Percentiles rank a stretch among this genome's conserved stretches.
Conservation (phyloP, 2,797 vertebrate genomes). For the Pangasius krempfi region DNA sequence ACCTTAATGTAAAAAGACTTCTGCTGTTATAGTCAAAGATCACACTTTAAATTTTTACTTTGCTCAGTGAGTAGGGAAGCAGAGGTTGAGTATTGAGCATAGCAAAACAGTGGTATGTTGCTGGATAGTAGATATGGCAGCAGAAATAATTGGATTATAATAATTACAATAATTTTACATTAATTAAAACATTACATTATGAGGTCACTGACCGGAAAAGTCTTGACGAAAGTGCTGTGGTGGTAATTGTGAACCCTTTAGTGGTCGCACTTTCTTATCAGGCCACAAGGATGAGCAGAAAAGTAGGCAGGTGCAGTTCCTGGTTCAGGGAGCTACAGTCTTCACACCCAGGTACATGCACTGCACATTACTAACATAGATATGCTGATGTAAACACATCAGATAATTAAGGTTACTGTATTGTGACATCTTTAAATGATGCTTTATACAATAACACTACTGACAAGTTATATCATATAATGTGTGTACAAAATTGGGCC, state of each 20-base stretch:
- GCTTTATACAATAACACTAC: not conserved
- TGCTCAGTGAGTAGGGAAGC: not conserved
- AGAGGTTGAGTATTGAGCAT: not conserved
- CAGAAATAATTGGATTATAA: not conserved
- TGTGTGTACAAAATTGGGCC: not conserved
- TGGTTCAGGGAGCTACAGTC: slow-evolving; percentile 69
- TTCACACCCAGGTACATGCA: slow-evolving; percentile 65
- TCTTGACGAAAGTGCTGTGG: slow-evolving; percentile 70
- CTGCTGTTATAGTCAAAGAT: not conserved
- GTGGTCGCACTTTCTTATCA: slow-evolving; percentile 64
- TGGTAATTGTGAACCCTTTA: slow-evolving; percentile 74
- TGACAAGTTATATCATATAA: not conserved
- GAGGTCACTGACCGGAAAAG: slow-evolving; percentile 59
- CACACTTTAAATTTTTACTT: not conserved
- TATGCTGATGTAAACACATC: not conserved
- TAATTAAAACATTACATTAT: not conserved
- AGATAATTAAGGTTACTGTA: not conserved
- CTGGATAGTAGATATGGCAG: not conserved
- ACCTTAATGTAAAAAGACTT: not conserved
- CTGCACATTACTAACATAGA: not conserved
- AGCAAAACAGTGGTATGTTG: not conserved
- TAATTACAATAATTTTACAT: not conserved
- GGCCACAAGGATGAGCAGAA: slow-evolving; percentile 60
- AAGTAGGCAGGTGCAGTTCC: slow-evolving; percentile 56
- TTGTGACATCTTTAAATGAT: not conserved